Conservation (phyloP, 2,113 vertebrate genomes). For the Camelus dromedarius region DNA sequence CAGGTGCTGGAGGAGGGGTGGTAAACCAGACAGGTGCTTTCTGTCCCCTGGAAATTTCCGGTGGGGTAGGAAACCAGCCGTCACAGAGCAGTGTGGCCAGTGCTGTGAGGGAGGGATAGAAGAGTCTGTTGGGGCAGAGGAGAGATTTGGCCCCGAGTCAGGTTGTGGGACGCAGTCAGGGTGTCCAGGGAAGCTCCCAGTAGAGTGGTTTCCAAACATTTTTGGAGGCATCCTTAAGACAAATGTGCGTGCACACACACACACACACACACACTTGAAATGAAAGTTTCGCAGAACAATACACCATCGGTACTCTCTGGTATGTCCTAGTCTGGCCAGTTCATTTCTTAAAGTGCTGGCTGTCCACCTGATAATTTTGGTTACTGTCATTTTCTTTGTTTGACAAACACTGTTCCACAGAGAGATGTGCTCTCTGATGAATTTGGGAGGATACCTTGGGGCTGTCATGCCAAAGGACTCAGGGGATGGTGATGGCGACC, state of each 20-base stretch:
- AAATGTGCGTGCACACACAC: too few species aligned
- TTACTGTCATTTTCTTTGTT: background rate
- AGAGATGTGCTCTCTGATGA: background rate
- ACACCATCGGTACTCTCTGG: fast-evolving
- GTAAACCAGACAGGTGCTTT: fast-evolving
- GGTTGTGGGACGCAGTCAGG: fast-evolving
- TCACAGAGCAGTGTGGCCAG: fast-evolving
- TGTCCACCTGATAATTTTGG: background rate
- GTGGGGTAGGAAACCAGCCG: background rate
- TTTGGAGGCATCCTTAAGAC: background rate
- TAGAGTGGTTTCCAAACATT: fast-evolving
- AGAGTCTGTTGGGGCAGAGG: background rate
- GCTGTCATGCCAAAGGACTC: too few species aligned
- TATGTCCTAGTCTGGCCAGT: background rate
- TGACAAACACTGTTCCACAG: background rate
- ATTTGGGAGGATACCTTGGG: too few species aligned
- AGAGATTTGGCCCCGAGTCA: fast-evolving
- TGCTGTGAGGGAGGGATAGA: fast-evolving
- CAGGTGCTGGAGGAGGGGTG: fast-evolving
- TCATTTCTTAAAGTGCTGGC: background rate
- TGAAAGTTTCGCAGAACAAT: fast-evolving
- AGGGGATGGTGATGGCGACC: fast-evolving
- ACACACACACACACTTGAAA: too few species aligned
- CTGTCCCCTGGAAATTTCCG: background rate
- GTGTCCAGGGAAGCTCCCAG: background rate